Percentiles rank a stretch among this genome's conserved stretches.
Conservation (phyloP, 2,888 invertebrate species). For the Polydrusus tereticollis region DNA sequence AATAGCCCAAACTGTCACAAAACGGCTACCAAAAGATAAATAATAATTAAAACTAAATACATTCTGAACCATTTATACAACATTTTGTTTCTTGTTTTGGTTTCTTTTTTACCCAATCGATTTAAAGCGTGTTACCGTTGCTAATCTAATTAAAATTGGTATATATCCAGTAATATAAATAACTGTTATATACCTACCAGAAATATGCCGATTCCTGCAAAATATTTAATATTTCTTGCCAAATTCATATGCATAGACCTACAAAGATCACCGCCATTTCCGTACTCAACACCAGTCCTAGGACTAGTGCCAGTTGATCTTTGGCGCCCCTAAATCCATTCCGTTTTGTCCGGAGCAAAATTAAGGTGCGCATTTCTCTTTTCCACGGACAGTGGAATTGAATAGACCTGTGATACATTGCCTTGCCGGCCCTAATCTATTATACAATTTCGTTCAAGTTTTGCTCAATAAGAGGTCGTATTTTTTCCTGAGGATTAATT, state of each 20-base stretch:
- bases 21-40: no score
- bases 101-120: no score
- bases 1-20: no score
- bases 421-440: conserved; percentile 43
- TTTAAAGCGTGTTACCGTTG: no score
- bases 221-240: not conserved
- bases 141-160: no score
- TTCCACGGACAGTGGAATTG: conserved; percentile 61
- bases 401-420: conserved; percentile 59
- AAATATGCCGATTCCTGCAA: not conserved
- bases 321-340: conserved; percentile 61
- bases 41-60: no score
- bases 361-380: conserved; percentile 65
- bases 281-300: conserved; percentile 55
- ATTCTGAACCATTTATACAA: no score
- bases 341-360: conserved; percentile 63
- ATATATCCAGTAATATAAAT: no score
- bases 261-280: conserved; percentile 14
- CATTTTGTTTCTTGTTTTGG: no score
- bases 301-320: conserved; percentile 65
- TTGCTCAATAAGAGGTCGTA: conserved; percentile 46
- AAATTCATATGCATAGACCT: not conserved
- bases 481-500: conserved; percentile 36
- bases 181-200: no score
- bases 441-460: conserved; percentile 50